These are phyloP conservation scores for Pterois miles DNA, from an alignment of 2,797 vertebrate species.

Conservation along the genomic window DNA sequence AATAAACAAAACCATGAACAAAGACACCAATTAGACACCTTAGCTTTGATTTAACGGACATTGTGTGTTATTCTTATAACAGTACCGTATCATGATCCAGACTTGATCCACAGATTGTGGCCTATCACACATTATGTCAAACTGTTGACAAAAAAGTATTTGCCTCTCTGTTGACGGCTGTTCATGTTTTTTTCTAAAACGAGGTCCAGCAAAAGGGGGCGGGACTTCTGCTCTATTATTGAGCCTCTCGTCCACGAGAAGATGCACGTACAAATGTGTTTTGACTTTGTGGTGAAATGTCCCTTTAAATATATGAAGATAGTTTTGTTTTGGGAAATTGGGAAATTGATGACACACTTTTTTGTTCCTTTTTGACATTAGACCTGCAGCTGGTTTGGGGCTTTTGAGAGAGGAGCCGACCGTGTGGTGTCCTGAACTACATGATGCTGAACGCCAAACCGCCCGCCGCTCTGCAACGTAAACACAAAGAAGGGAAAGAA, in stretches of 20 bases:
- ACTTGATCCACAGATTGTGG: neutral
- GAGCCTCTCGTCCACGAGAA: neutral
- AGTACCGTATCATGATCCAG: neutral
- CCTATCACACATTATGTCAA: neutral
- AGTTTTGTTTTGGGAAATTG: neutral
- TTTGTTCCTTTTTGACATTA: neutral
- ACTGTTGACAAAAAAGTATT: too few species aligned
- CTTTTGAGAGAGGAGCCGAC: neutral
- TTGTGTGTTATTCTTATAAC: neutral
- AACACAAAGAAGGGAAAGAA: neutral
- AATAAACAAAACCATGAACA: neutral
- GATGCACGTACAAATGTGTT: neutral
- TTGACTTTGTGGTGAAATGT: neutral
- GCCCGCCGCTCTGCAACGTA: neutral
- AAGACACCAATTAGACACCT: neutral
- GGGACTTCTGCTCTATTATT: too few species aligned
- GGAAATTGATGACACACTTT: neutral
- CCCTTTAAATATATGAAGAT: neutral
- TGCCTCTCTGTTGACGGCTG: too few species aligned
- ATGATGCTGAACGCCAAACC: neutral
- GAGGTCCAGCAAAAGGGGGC: too few species aligned
- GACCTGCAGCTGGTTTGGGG: neutral
- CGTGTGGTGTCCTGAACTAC: neutral
- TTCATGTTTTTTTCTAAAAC: too few species aligned
- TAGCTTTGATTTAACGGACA: too few species aligned